phyloP scores from a whole-genome alignment of 2,888 invertebrate species.

The Eremobia ochroleuca region DNA sequence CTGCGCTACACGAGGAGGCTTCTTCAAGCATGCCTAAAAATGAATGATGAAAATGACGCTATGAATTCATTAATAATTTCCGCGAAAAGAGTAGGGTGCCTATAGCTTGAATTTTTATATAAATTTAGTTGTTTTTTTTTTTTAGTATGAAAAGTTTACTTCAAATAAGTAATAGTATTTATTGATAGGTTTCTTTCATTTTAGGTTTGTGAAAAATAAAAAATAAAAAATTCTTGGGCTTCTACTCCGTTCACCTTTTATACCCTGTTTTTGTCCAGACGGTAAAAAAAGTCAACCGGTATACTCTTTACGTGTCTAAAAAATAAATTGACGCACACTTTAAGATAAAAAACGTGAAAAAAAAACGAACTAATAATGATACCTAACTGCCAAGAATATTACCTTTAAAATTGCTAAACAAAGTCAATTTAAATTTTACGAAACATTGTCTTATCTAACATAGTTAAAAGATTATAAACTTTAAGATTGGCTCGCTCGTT shows the following conservation, averaged over 20 bases:
- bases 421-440: constrained; percentile 6
- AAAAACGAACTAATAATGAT: background rate
- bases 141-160: too few species aligned
- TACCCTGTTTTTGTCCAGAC: background rate
- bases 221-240: too few species aligned
- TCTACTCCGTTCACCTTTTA: background rate
- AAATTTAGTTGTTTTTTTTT: too few species aligned
- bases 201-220: too few species aligned
- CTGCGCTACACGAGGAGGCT: too few species aligned
- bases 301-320: background rate
- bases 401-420: background rate
- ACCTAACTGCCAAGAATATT: background rate
- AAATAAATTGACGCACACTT: background rate
- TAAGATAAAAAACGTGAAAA: background rate
- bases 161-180: too few species aligned
- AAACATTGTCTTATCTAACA: background rate
- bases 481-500: constrained; percentile 44
- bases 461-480: constrained; percentile 26
- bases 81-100: too few species aligned
- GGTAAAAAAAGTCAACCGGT: background rate
- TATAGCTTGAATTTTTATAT: too few species aligned
- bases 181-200: too few species aligned
- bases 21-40: too few species aligned
- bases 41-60: too few species aligned
- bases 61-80: too few species aligned